Evolutionary conservation across 1,140 invertebrate species (phyloP).

Genomic region (Euura lappo): DNA sequence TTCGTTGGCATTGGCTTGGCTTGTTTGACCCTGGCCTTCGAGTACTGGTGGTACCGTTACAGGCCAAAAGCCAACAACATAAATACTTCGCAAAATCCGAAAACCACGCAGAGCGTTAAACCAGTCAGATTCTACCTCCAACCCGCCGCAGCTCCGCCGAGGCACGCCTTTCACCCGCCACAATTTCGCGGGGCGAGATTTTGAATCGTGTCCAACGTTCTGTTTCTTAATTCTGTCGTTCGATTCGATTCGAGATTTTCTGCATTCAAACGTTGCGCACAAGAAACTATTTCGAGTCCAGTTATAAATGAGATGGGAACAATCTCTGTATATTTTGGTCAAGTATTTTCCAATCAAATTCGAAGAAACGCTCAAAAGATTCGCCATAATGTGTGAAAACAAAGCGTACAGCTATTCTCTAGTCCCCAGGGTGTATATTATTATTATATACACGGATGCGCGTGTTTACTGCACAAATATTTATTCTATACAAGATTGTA

Average conservation of each 20-base stretch:
- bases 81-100: constrained; percentile 19
- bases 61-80: constrained; percentile 41
- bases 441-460: constrained; percentile 3
- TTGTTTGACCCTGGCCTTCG: constrained; percentile 88
- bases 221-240: no score
- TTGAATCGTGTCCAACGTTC: no score
- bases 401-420: neutral
- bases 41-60: constrained; percentile 94
- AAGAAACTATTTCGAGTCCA: no score
- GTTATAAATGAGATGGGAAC: no score
- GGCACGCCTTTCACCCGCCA: neutral
- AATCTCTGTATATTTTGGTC: no score
- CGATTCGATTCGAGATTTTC: no score
- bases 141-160: constrained; percentile 37
- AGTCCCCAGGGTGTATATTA: neutral
- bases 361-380: no score
- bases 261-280: no score
- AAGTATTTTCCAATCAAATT: no score
- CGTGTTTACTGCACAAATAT: neutral
- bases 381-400: neutral
- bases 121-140: constrained; percentile 45
- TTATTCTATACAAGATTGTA: neutral
- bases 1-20: constrained; percentile 92
- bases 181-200: neutral
- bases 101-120: constrained; percentile 23